Evolutionary conservation across 1,140 invertebrate species (phyloP), one percentile per base, ranked within the genome.

Genomic region (Sarcophaga bullata): DNA sequence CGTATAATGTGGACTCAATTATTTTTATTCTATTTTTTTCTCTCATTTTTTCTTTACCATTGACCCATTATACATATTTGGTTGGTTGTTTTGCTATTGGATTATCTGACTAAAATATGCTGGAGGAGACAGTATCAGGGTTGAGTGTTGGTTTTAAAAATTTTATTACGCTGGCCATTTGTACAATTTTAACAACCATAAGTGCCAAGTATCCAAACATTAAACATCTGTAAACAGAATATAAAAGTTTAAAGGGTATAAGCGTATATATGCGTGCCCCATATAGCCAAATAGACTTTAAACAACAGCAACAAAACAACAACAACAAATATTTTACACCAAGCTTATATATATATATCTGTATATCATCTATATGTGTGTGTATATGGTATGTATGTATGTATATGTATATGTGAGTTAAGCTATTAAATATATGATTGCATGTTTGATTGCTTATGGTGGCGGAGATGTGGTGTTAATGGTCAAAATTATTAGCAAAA

Each of bases 111-210:
- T 15, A 58, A 58, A 58, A 58, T n/a, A 58, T n/a, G 13, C 54
- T 58, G 13, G 17, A 9, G n/a, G 62, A 68, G 62, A 19, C 62
- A 8, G 9, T 2, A 10, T 25, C 8, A 68, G 15, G 8, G 58
- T 37, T 37, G 58, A 17, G n/a, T 68, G 17, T 68, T 25, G 4
- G 62, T 52, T 52, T 9, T 19, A 19, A 68, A 68, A 68, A 68
- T 25, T 68, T 68, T 68, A 68, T 68, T 68, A 68, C n/a, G 62
- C 25, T 68, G 62, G n/a, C 62, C 62, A 68, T 68, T 68, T 68
- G 62, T 68, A 68, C 17, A 68, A 68, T 68, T 68, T 68, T 68
- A 25, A 37, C 25, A 37, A 68, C 6, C 62, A 68, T 68, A 68
- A 68, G 62, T 68, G 62, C 62, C 62, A 68, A 68, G 17, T 68